Conservation (phyloP, 2,797 vertebrate genomes). For the Pelochelys cantorii region DNA sequence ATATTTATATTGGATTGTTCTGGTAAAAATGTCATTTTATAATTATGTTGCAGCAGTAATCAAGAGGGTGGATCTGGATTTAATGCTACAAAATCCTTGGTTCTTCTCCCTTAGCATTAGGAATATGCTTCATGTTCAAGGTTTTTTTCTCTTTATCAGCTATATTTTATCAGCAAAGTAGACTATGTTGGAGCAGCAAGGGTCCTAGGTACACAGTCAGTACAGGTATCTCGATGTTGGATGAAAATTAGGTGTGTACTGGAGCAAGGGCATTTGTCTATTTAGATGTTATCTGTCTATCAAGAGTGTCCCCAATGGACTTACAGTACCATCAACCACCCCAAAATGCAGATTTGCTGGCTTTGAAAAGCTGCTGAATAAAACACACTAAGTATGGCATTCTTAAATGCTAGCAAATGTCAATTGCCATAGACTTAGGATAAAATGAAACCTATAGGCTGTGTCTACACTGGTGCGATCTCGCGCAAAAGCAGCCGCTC, state of each 20-base stretch:
- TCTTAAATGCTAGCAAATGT: background rate
- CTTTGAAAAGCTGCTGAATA: background rate
- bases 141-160: constrained; percentile 13
- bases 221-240: background rate
- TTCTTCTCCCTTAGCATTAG: background rate
- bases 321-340: background rate
- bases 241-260: constrained; percentile 16
- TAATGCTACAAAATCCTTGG: constrained; percentile 11
- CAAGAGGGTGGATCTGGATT: constrained; percentile 8
- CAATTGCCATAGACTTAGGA: background rate
- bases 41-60: constrained; percentile 14
- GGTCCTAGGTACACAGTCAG: background rate
- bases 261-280: background rate
- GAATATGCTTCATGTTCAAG: background rate
- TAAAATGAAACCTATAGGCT: background rate
- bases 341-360: background rate
- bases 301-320: constrained; percentile 17
- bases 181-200: background rate
- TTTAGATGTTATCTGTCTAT: background rate
- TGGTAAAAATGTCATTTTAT: background rate
- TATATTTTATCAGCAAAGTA: background rate
- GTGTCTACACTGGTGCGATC: no score
- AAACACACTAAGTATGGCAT: background rate
- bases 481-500: no score
- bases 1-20: background rate